Evolutionary conservation across 2,888 invertebrate species (phyloP).

Genomic region (Euzophera pinguis): DNA sequence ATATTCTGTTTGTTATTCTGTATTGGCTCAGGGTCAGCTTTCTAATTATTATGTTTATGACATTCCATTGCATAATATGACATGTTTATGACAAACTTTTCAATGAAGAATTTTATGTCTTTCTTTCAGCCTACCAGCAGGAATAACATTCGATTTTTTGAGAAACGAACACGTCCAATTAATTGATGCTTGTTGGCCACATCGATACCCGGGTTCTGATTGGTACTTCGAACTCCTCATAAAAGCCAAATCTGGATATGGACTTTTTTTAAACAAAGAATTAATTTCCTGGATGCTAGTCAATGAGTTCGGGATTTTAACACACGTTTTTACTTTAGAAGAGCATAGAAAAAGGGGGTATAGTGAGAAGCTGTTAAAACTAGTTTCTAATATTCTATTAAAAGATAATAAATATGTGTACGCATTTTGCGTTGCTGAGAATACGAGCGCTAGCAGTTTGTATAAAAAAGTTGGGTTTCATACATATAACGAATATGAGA

Average conservation of each 20-base stretch:
- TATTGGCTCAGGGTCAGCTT: too few species aligned
- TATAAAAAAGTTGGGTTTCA: conserved; percentile 34
- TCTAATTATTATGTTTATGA: too few species aligned
- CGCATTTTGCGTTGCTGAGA: conserved; percentile 30
- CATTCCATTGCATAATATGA: too few species aligned
- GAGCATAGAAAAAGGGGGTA: conserved; percentile 32
- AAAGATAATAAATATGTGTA: conserved; percentile 28
- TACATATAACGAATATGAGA: background rate
- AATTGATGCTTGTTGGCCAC: conserved; percentile 33
- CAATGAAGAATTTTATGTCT: too few species aligned
- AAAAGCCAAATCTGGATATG: conserved; percentile 32
- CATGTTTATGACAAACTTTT: too few species aligned
- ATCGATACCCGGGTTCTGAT: conserved; percentile 28
- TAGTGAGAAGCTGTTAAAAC: conserved; percentile 31
- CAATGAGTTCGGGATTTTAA: conserved; percentile 23
- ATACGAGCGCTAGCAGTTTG: conserved; percentile 28
- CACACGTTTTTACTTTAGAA: conserved; percentile 34
- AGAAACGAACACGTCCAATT: conserved; percentile 23
- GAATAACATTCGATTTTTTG: conserved; percentile 19
- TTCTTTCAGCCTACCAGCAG: conserved; percentile 27
- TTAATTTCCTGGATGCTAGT: conserved; percentile 34
- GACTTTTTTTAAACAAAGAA: conserved; percentile 27
- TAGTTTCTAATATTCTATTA: conserved; percentile 30
- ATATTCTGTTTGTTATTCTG: too few species aligned
- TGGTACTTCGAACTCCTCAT: conserved; percentile 31